Conservation (phyloP, 2,888 invertebrate species). For the Fabriciana adippe region DNA sequence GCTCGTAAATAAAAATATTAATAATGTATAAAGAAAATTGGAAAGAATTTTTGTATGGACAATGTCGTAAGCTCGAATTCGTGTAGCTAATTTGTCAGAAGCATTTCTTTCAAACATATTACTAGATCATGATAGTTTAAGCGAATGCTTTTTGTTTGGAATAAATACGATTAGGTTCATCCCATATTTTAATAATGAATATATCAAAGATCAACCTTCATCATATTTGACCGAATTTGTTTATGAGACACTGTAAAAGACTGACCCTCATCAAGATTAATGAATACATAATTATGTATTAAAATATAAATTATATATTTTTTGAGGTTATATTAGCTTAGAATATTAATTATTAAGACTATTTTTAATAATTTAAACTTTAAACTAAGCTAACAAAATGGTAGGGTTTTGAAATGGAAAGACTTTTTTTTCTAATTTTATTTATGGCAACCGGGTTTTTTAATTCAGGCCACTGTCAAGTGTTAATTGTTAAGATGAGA, state of each 20-base stretch:
- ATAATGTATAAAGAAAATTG: conserved; percentile 16
- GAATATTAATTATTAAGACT: no score
- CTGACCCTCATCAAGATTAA: no score
- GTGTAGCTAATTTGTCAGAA: conserved; percentile 22
- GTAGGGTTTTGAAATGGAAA: no score
- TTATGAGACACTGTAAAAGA: not conserved
- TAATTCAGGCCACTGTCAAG: no score
- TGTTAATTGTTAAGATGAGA: no score
- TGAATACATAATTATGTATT: no score
- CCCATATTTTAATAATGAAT: not conserved
- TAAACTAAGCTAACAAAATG: no score
- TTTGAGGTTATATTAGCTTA: no score
- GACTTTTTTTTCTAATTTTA: no score
- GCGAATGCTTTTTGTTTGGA: conserved; percentile 20
- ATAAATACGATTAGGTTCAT: conserved; percentile 8
- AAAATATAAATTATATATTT: no score
- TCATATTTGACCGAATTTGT: not conserved
- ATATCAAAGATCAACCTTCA: not conserved
- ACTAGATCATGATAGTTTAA: conserved; percentile 15
- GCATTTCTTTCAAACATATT: conserved; percentile 24
- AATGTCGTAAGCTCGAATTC: conserved; percentile 13
- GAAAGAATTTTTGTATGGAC: conserved; percentile 15
- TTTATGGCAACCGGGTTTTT: no score
- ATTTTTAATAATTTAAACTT: no score
- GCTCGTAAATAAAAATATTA: conserved; percentile 24